Conservation (phyloP, 1,140 invertebrate genomes). For the Cyclargus thomasi region DNA sequence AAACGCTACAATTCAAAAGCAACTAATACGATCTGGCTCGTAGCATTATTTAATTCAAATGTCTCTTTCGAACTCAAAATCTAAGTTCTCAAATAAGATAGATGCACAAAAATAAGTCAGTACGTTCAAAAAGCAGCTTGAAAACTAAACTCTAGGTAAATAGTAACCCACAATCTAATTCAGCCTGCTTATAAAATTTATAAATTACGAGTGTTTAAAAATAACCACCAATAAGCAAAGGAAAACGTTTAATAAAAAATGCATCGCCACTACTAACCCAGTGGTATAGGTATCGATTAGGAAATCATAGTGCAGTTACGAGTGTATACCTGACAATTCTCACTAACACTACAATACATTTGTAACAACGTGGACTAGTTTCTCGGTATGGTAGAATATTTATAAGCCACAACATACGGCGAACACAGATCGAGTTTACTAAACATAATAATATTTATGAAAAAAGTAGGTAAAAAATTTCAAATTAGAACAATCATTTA, state of each 20-base stretch:
- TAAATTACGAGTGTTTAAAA: conserved; percentile 1
- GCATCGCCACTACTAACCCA: not conserved
- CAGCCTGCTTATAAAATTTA: not conserved
- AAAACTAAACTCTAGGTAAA: too few species aligned
- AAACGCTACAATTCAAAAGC: not conserved
- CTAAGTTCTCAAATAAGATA: too few species aligned
- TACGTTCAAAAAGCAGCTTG: too few species aligned
- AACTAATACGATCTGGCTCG: too few species aligned
- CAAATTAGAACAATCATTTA: too few species aligned
- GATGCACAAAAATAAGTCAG: too few species aligned
- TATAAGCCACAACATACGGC: not conserved
- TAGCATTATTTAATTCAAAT: too few species aligned
- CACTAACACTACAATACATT: not conserved
- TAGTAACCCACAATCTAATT: not conserved
- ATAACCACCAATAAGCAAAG: not conserved
- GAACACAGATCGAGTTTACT: too few species aligned
- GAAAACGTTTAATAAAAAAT: conserved; percentile 6
- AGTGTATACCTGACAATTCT: not conserved
- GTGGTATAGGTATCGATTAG: conserved; percentile 4
- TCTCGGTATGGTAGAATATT: not conserved
- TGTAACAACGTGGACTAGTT: not conserved
- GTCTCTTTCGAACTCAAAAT: too few species aligned
- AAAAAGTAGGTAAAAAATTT: too few species aligned
- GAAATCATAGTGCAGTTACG: conserved; percentile 8
- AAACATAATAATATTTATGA: too few species aligned